Conservation (phyloP, 2,113 vertebrate genomes). For the Pyxicephalus adspersus region DNA sequence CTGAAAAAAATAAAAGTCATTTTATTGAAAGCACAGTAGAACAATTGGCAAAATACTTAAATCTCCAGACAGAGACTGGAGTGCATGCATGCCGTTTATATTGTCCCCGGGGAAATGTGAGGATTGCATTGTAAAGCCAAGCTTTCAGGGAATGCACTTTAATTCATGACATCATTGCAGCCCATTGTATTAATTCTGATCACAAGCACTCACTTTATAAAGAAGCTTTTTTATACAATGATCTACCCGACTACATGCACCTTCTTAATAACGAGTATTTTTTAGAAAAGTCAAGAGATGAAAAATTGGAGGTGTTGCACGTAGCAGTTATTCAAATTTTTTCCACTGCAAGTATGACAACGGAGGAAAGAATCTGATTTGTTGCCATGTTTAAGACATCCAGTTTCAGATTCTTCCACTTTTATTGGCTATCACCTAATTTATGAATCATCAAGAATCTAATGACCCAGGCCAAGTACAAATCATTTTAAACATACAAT, state of each 20-base stretch:
- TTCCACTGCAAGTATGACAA: too few species aligned
- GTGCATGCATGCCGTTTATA: constrained; percentile 43
- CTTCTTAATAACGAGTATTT: background rate
- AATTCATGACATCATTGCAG: constrained; percentile 43
- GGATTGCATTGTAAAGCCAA: constrained; percentile 44
- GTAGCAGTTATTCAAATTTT: too few species aligned
- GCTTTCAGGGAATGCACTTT: constrained; percentile 53
- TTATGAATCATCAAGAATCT: too few species aligned
- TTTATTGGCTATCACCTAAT: too few species aligned
- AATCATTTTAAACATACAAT: too few species aligned
- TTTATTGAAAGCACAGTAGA: constrained; percentile 54
- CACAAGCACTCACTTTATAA: background rate
- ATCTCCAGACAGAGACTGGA: constrained; percentile 39
- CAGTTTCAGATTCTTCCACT: too few species aligned
- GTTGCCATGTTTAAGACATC: too few species aligned
- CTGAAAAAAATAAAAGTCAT: constrained; percentile 48
- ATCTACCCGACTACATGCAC: background rate
- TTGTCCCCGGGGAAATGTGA: constrained; percentile 43
- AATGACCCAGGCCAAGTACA: too few species aligned
- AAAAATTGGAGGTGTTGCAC: too few species aligned
- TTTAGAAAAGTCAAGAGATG: background rate
- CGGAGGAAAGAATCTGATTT: too few species aligned
- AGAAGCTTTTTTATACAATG: background rate
- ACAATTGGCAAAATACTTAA: constrained; percentile 48
- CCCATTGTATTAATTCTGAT: background rate